A percentile compares a stretch with the other conserved stretches of the same genome.
Evolutionary conservation across 2,888 invertebrate genomes (phyloP).

Genomic region (Atethmia centrago): DNA sequence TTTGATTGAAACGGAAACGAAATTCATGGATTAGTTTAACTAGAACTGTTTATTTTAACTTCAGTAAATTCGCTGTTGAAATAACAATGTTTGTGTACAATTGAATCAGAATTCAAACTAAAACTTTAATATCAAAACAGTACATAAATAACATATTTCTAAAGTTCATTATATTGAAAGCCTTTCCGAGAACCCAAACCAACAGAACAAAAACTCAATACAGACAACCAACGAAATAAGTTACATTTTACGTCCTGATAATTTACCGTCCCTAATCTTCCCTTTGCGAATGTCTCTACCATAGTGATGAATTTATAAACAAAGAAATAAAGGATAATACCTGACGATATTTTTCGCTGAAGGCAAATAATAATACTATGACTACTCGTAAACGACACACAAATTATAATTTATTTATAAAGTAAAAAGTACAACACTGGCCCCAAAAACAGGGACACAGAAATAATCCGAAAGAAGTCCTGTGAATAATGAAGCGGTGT

Average conservation of each 20-base stretch:
- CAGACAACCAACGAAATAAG: background rate
- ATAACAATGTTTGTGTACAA: constrained; percentile 15
- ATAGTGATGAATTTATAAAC: constrained; percentile 49
- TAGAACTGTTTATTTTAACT: constrained; percentile 23
- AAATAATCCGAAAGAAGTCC: constrained; percentile 65
- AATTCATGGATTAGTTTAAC: constrained; percentile 7
- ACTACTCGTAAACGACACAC: constrained; percentile 60
- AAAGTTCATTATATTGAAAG: constrained; percentile 21
- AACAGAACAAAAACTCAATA: constrained; percentile 14
- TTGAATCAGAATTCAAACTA: constrained; percentile 13
- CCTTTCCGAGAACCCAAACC: background rate
- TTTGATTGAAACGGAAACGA: constrained; percentile 18
- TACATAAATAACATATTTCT: constrained; percentile 16
- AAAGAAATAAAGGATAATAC: constrained; percentile 44
- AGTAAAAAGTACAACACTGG: constrained; percentile 59
- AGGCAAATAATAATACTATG: constrained; percentile 63
- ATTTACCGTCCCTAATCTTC: constrained; percentile 38
- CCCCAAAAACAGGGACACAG: constrained; percentile 57
- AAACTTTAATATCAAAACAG: constrained; percentile 28
- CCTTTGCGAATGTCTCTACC: constrained; percentile 30
- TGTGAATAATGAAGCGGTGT: constrained; percentile 68
- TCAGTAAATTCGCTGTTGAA: background rate
- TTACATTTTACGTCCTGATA: constrained; percentile 38
- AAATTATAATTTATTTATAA: constrained; percentile 67
- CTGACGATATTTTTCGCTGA: constrained; percentile 49